These are phyloP conservation scores for Silvanus unidentatus DNA, from an alignment of 2,888 invertebrate species.

Conservation along the genomic window DNA sequence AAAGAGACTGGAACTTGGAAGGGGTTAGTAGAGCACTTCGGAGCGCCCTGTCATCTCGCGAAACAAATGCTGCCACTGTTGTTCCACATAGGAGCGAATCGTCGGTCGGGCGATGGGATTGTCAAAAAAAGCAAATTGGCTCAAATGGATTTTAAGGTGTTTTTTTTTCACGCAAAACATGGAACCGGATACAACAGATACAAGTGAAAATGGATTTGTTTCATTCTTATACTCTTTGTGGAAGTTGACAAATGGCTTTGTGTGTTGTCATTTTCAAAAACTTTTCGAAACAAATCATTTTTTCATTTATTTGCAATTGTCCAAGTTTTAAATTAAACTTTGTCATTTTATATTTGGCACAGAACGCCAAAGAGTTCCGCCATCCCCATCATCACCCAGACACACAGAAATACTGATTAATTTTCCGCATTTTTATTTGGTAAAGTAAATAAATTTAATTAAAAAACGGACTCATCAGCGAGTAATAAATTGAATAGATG, in stretches of 20 bases:
- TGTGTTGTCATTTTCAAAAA: neutral
- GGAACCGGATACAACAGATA: neutral
- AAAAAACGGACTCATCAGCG: too few relatives aligned
- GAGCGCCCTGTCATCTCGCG: slow-evolving; percentile 1
- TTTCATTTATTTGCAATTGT: too few relatives aligned
- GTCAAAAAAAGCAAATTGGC: slow-evolving; percentile 25
- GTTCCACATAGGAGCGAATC: neutral
- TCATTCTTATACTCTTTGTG: neutral
- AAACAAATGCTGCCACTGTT: slow-evolving; percentile 5
- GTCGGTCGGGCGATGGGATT: slow-evolving; percentile 18
- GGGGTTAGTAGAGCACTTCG: neutral
- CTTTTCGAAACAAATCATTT: neutral
- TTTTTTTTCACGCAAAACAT: slow-evolving; percentile 10
- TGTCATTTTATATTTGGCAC: too few relatives aligned
- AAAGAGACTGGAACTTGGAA: neutral
- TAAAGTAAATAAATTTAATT: too few relatives aligned
- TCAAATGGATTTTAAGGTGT: slow-evolving; percentile 22
- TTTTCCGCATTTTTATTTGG: too few relatives aligned
- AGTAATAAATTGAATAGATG: too few relatives aligned
- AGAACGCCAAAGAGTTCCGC: too few relatives aligned
- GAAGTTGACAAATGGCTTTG: slow-evolving; percentile 3
- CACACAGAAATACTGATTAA: too few relatives aligned
- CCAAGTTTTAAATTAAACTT: too few relatives aligned
- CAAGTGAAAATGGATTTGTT: neutral
- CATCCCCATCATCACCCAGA: too few relatives aligned